phyloP scores from a whole-genome alignment of 64 coral and sea anemone species.

The Montipora foliosa region DNA sequence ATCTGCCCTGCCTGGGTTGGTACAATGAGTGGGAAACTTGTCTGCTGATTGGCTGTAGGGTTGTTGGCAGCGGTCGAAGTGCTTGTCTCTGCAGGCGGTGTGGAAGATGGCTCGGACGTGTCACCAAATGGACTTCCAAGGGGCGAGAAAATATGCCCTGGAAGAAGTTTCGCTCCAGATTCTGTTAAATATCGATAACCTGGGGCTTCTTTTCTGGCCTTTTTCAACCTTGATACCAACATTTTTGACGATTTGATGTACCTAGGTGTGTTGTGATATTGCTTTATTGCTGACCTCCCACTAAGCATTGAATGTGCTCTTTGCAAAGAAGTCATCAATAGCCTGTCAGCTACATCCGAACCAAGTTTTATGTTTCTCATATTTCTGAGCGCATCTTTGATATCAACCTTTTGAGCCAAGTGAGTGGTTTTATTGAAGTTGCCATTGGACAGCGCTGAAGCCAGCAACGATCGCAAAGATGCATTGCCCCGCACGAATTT shows the following conservation, averaged over 20 bases:
- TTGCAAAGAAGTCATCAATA: not conserved
- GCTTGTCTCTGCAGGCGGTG: not conserved
- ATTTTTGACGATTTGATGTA: not conserved
- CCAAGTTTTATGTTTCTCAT: not conserved
- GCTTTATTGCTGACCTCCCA: constrained; percentile 25
- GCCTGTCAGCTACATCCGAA: not conserved
- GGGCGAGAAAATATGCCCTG: constrained; percentile 46
- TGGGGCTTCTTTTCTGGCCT: not conserved
- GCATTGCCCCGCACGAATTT: not conserved
- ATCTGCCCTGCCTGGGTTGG: constrained; percentile 22
- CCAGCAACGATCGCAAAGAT: not conserved
- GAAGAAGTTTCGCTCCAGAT: constrained; percentile 47
- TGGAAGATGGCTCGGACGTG: not conserved
- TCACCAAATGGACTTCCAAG: constrained; percentile 34
- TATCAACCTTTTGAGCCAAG: not conserved
- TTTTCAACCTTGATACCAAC: not conserved
- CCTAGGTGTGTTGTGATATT: not conserved
- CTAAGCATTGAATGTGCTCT: not conserved
- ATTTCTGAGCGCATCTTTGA: not conserved
- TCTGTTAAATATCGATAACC: constrained; percentile 17
- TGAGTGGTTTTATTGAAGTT: not conserved
- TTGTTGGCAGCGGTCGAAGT: not conserved
- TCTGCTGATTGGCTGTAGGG: not conserved
- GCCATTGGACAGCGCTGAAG: not conserved
- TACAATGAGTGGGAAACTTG: not conserved